phyloP scores from a whole-genome alignment of 2,888 invertebrate genomes.

The Acrocyrtus sp. region DNA sequence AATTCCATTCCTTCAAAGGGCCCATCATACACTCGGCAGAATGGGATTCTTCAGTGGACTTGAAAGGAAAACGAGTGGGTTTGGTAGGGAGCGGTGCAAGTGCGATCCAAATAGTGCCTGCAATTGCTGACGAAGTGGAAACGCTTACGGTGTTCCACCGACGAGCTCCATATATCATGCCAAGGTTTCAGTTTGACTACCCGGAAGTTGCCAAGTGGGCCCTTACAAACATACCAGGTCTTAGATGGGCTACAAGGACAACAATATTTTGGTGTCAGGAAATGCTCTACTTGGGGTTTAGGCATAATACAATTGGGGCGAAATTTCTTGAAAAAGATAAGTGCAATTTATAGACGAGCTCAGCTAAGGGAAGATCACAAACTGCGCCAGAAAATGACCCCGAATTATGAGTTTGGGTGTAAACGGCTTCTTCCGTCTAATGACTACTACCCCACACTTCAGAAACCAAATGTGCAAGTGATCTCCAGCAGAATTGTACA shows the following conservation, averaged over 20 bases:
- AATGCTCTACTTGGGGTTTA: constrained; percentile 21
- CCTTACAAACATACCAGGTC: constrained; percentile 39
- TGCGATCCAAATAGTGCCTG: constrained; percentile 51
- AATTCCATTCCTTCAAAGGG: constrained; percentile 31
- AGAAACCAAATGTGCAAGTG: constrained; percentile 33
- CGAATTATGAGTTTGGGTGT: constrained; percentile 53
- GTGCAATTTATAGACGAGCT: constrained; percentile 20
- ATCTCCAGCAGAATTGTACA: constrained; percentile 23
- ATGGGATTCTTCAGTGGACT: constrained; percentile 37
- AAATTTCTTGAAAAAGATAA: constrained; percentile 19
- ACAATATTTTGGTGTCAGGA: constrained; percentile 35
- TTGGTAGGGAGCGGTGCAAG: constrained; percentile 54
- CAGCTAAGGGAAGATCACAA: constrained; percentile 24
- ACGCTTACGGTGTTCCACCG: constrained; percentile 27
- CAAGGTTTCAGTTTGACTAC: constrained; percentile 25
- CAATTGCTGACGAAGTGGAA: constrained; percentile 38
- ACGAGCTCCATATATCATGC: constrained; percentile 3
- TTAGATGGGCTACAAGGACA: constrained; percentile 27
- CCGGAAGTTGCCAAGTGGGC: constrained; percentile 26
- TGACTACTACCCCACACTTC: constrained; percentile 44
- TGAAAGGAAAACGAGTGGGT: constrained; percentile 46
- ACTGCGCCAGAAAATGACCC: constrained; percentile 34
- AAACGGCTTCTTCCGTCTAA: constrained; percentile 41
- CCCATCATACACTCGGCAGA: constrained; percentile 41
- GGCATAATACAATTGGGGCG: constrained; percentile 23